Conservation (phyloP, 2,113 vertebrate genomes). For the Lycocorax pyrrhopterus region DNA sequence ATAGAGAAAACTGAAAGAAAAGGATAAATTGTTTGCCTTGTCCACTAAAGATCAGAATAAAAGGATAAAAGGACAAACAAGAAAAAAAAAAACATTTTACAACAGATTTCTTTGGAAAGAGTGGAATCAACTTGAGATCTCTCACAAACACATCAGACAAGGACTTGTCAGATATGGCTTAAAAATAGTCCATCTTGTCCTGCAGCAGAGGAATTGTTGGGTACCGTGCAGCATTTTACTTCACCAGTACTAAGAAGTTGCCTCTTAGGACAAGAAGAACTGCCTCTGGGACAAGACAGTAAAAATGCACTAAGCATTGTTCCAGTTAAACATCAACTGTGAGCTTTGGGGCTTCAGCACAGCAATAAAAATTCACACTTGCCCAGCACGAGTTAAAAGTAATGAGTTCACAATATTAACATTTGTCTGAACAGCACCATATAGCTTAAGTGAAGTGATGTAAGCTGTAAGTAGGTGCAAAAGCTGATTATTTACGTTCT, state of each 20-base stretch:
- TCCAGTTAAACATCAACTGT: background rate
- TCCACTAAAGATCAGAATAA: background rate
- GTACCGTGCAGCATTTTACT: background rate
- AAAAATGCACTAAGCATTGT: background rate
- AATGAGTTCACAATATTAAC: background rate
- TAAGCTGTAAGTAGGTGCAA: background rate
- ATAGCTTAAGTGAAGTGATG: background rate
- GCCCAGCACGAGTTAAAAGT: rapidly evolving
- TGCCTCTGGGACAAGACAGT: background rate
- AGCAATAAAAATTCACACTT: background rate
- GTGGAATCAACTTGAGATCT: background rate
- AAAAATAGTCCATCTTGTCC: background rate
- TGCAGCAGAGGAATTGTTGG: background rate
- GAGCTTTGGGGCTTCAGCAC: background rate
- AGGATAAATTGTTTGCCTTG: background rate
- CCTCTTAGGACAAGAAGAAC: no score
- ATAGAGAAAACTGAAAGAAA: background rate
- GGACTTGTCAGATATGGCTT: background rate
- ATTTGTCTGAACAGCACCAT: background rate
- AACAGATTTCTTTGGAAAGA: background rate
- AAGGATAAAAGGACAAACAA: background rate
- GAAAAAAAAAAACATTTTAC: background rate
- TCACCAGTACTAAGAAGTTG: background rate
- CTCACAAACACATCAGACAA: background rate
- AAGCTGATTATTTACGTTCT: background rate